Base-by-base conservation (phyloP, 2,113 vertebrate genomes). In the Chaetorhynchus papuensis region DNA sequence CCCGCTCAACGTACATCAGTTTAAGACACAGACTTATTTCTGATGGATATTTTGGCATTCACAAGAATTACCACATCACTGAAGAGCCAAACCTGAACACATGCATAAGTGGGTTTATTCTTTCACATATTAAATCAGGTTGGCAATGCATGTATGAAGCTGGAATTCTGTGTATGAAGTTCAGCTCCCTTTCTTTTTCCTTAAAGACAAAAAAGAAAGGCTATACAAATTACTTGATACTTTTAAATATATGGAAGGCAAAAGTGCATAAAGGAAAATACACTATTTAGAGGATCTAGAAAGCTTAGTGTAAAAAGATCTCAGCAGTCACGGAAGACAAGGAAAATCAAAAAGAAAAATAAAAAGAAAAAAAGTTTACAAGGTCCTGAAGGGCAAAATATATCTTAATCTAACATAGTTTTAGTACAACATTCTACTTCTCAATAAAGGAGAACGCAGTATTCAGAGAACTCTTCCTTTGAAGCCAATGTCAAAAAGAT, bases 1-100 rank as follows among this genome's bases (percentile, higher is more conserved):
- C 4, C 13, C 2, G 0, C 10, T 3, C 1, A 84, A 79, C 8
- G 6, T 21, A 37, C 4, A 35, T 28, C n/a, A 37, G 24, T 56
- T 47, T 61, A 69, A 74, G 13, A 35, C 21, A 63, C 1, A 30
- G 30, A 53, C 42, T 41, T 64, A 37, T 52, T 93, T 60, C n/a
- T 65, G 35, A n/a, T 28, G 8, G 5, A 18, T 78, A 65, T 82
- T 82, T 65, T 61, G n/a, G 28, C 11, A 26, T 56, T 39, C 3
- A 1, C 8, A 60, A 22, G 16, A 63, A 47, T 54, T 75, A 35
- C 9, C 28, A 33, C 3, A 6, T 66, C 35, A 44, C 15, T 79
- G 53, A 85, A 42, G 10, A 85, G 22, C 6, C 8, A 66, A 59
- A 63, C 7, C 16, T 41, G 45, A 81, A 53, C 15, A 70, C 2